These are phyloP conservation scores for Leucania comma DNA, from an alignment of 2,888 invertebrate species.

Conservation along the genomic window DNA sequence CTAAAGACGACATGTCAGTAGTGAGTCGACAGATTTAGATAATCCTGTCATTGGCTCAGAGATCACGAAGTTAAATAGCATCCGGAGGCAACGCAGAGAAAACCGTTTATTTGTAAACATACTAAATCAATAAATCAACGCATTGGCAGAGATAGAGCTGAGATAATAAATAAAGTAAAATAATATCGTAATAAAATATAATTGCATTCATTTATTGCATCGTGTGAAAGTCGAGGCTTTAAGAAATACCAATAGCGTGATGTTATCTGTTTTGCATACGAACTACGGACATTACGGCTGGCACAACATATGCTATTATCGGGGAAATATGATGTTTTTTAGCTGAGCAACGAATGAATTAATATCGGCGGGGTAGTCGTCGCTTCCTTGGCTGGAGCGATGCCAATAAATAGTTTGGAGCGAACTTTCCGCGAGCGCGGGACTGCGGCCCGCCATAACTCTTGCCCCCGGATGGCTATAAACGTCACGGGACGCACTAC, in stretches of 20 bases:
- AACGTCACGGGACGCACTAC: slow-evolving; percentile 83
- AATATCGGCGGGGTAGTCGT: slow-evolving; percentile 72
- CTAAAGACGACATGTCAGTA: slow-evolving; percentile 25
- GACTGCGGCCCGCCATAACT: slow-evolving; percentile 75
- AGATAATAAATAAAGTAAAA: slow-evolving; percentile 41
- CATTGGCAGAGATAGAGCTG: slow-evolving; percentile 39
- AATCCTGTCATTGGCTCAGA: slow-evolving; percentile 45
- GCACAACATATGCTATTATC: slow-evolving; percentile 80
- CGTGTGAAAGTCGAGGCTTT: slow-evolving; percentile 26
- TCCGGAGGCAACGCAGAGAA: slow-evolving; percentile 25
- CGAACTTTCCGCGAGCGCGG: slow-evolving; percentile 80
- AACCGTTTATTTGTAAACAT: slow-evolving; percentile 43
- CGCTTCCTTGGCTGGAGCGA: slow-evolving; percentile 82
- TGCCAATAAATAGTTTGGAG: slow-evolving; percentile 86
- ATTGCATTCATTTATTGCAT: slow-evolving; percentile 48
- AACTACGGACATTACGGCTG: slow-evolving; percentile 70
- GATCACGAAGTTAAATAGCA: slow-evolving; percentile 53
- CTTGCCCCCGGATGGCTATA: slow-evolving; percentile 80
- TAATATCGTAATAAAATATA: slow-evolving; percentile 54
- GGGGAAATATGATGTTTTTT: slow-evolving; percentile 86
- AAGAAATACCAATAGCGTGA: slow-evolving; percentile 46
- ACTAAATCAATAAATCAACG: slow-evolving; percentile 41
- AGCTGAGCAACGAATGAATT: slow-evolving; percentile 85
- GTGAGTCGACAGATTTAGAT: slow-evolving; percentile 49
- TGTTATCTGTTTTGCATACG: slow-evolving; percentile 53